Base-by-base conservation (phyloP, 2,888 invertebrate genomes). In the Petrolisthes cinctipes region DNA sequence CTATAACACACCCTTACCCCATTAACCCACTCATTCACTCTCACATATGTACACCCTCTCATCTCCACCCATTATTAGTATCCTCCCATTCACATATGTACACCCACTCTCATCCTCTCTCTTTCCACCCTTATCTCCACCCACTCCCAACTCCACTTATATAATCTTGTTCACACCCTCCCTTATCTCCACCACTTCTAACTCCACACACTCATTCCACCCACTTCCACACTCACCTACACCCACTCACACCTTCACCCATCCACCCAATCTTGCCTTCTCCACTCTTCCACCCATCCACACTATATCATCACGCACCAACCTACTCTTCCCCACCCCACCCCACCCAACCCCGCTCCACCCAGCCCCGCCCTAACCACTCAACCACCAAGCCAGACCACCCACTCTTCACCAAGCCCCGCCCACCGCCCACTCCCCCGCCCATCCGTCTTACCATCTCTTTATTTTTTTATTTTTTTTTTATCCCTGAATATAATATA, bases 41-140 rank as follows among this genome's bases (percentile, higher is more conserved):
- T 68, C 68, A 17, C 68, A 17, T n/a, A 17, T n/a, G 14, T n/a
- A 61, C 61, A 1, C 17, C 73, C 9, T 73, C 23, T 73, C 73
- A n/a, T 66, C 11, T 17, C 17, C 66, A 14, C 66, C 17, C 66
- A 14, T 17, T 66, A 2, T 66, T 17, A 14, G 14, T 66, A 11
- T 66, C 66, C 17, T 17, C 17, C 3, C 17, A 11, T 66, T 66
- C 66, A 14, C 66, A 14, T 17, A 14, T 66, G 14, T 66, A 14
- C 66, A 14, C 66, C 17, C 66, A 14, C 66, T 75, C 75, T 20
- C 75, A 9, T 20, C 9, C 23, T 75, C 75, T 17, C 23, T 75
- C 14, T 56, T 56, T 80, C 80, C 56, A 53, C 56, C 80, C n/a
- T 56, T 80, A n/a, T 80, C 56, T 80, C 80, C 56, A 53, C 56